phyloP scores from a whole-genome alignment of 2,797 vertebrate genomes.

The Otolemur crassicaudatus region DNA sequence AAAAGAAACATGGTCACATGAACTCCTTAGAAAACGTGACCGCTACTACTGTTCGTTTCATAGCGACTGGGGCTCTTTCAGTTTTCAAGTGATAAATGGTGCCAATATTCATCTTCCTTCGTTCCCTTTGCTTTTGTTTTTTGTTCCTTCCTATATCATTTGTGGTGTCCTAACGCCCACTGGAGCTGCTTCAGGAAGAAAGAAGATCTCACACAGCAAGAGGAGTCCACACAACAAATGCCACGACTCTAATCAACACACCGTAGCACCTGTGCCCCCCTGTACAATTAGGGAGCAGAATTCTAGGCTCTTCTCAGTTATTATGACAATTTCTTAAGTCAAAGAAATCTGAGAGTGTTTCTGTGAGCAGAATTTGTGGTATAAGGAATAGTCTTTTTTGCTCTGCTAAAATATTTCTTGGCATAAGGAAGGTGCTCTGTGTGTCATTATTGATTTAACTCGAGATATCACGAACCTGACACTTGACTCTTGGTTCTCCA shows the following conservation, averaged over 20 bases:
- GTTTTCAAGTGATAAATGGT: not conserved
- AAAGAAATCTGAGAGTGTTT: not conserved
- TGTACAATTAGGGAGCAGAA: not conserved
- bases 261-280: accelerated
- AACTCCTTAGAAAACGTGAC: not conserved
- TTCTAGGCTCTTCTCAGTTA: not conserved
- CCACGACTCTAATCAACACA: not conserved
- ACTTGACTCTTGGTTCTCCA: not conserved
- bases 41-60: not conserved
- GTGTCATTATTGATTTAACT: not conserved
- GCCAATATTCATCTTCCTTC: not conserved
- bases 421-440: not conserved
- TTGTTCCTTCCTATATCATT: not conserved
- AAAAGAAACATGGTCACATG: not conserved
- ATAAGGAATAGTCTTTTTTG: not conserved
- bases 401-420: not conserved
- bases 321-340: not conserved
- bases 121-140: not conserved
- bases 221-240: not conserved
- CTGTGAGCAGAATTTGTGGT: not conserved
- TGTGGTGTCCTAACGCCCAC: not conserved
- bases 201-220: not conserved
- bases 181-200: not conserved
- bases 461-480: not conserved
- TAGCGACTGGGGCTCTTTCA: not conserved